phyloP scores from a whole-genome alignment of 2,113 vertebrate species.

The Chlorodrepanis virens region DNA sequence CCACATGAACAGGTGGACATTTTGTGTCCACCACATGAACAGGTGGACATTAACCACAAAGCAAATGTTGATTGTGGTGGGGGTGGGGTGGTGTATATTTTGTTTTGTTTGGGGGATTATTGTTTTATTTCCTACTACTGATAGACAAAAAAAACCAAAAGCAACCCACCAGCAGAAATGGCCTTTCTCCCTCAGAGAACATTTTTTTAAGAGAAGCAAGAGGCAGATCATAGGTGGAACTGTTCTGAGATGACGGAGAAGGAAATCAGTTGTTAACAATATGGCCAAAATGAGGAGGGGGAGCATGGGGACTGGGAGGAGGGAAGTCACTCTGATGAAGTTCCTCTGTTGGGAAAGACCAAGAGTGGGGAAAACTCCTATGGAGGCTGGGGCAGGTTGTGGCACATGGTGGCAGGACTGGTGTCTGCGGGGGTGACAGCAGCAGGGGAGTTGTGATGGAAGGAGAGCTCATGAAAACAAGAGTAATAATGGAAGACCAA shows the following conservation, averaged over 20 bases:
- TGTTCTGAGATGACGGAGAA: background rate
- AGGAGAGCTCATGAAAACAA: background rate
- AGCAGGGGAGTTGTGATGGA: background rate
- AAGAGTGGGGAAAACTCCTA: background rate
- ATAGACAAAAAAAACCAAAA: background rate
- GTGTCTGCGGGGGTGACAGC: background rate
- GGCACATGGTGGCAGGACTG: background rate
- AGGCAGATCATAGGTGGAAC: background rate
- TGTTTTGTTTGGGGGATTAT: background rate
- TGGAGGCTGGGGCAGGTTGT: background rate
- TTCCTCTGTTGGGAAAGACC: background rate
- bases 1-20: background rate
- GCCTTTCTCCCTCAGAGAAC: background rate
- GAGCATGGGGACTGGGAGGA: background rate
- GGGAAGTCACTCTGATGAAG: background rate
- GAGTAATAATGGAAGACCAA: background rate
- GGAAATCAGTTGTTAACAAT: background rate
- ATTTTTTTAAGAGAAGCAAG: background rate
- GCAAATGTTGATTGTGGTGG: background rate
- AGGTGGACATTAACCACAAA: background rate
- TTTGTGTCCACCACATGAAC: background rate
- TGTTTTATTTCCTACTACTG: background rate
- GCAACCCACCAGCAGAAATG: background rate
- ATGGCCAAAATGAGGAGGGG: background rate
- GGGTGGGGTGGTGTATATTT: background rate